Base-by-base conservation (phyloP, 1,140 invertebrate genomes). In the Aplysia californica region DNA sequence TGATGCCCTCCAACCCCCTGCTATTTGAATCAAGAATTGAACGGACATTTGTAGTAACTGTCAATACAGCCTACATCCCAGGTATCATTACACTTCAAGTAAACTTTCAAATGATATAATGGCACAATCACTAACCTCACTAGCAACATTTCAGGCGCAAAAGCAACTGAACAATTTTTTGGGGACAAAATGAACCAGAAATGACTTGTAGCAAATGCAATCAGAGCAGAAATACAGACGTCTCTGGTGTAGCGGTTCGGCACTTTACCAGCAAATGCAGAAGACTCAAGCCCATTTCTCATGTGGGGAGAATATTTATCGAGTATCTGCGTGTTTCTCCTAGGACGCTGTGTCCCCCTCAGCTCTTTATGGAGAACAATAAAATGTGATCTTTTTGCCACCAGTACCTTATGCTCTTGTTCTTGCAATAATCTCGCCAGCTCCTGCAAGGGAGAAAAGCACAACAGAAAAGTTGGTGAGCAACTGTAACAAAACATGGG, bases 111-210 rank as follows among this genome's bases (percentile, higher is more conserved):
- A 96, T 21, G 97, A 96, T 88, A 98, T 98, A 88, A n/a, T n/a
- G n/a, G n/a, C n/a, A n/a, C n/a, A n/a, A n/a, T n/a, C n/a, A n/a
- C n/a, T n/a, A n/a, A n/a, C n/a, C n/a, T n/a, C n/a, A n/a, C n/a
- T n/a, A n/a, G n/a, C n/a, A n/a, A n/a, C n/a, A n/a, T n/a, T n/a
- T n/a, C n/a, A n/a, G n/a, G n/a, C n/a, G n/a, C n/a, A n/a, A n/a
- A n/a, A n/a, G n/a, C n/a, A n/a, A n/a, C 95, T 95, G 89, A 98
- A 98, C 5, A 98, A 93, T 56, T 97, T 92, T 55, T 0, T 96
- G 95, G 3, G 97, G 97, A 2, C 96, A 96, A n/a, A 98, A 94
- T 4, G 98, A 97, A 0, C 97, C 97, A 2, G 96, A 96, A 82
- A 98, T 98, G 21, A 97, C 95, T 88, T 97, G 96, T 21, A 90